phyloP scores from a whole-genome alignment of 2,888 invertebrate genomes.

The Aphodius granarius region DNA sequence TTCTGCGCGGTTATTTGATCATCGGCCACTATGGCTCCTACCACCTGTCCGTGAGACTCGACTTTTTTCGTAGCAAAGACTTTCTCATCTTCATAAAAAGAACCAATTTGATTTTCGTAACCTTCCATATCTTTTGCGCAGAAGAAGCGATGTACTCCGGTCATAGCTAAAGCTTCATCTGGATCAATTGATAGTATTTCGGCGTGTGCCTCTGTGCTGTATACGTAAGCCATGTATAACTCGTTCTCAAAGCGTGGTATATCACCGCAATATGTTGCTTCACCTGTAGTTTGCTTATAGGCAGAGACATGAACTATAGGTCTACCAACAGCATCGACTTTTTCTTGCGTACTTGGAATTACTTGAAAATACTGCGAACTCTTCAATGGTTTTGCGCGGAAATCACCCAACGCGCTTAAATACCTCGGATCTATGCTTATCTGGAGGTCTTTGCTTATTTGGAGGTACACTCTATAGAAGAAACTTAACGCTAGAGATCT shows the following conservation, averaged over 20 bases:
- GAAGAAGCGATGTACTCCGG: slow-evolving; percentile 82
- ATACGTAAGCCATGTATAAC: slow-evolving; percentile 76
- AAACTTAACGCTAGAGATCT: slow-evolving; percentile 69
- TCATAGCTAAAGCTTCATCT: slow-evolving; percentile 68
- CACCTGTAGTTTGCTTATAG: slow-evolving; percentile 86
- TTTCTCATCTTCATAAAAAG: slow-evolving; percentile 79
- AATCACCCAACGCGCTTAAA: slow-evolving; percentile 61
- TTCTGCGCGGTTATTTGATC: slow-evolving; percentile 79
- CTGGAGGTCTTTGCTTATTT: slow-evolving; percentile 58
- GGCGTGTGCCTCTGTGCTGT: slow-evolving; percentile 82
- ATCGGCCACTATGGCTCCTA: slow-evolving; percentile 80
- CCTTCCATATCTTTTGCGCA: slow-evolving; percentile 75
- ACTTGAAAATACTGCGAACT: slow-evolving; percentile 73
- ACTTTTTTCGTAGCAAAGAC: slow-evolving; percentile 80
- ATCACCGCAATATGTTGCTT: slow-evolving; percentile 91
- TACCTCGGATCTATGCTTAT: slow-evolving; percentile 53
- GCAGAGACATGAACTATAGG: slow-evolving; percentile 82
- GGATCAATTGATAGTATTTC: slow-evolving; percentile 76
- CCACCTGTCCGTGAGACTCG: slow-evolving; percentile 76
- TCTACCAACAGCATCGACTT: slow-evolving; percentile 61
- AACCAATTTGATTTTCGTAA: slow-evolving; percentile 68
- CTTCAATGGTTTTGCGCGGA: slow-evolving; percentile 61
- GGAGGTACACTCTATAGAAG: slow-evolving; percentile 70
- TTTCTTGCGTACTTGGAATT: slow-evolving; percentile 59
- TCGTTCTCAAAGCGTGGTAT: slow-evolving; percentile 77